These are phyloP conservation scores for Eristalis arbustorum DNA, from an alignment of 2,888 invertebrate species.

Conservation along the genomic window DNA sequence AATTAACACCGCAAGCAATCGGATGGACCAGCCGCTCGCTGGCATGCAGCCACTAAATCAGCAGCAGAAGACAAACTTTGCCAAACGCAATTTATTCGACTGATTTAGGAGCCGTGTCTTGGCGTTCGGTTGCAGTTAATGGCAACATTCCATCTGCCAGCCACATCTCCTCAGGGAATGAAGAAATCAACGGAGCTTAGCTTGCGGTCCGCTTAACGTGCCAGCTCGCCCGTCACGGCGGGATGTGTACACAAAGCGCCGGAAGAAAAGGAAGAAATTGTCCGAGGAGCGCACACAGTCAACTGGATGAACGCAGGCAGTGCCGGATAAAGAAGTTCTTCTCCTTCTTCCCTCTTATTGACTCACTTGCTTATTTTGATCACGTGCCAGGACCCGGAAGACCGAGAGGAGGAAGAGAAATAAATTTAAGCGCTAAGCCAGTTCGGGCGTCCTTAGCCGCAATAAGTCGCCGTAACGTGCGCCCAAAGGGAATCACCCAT, in stretches of 20 bases:
- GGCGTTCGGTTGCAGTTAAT: slow-evolving; percentile 28
- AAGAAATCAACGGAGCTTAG: slow-evolving; percentile 36
- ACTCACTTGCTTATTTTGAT: slow-evolving; percentile 12
- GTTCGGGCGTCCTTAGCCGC: slow-evolving; percentile 34
- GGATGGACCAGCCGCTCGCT: neutral
- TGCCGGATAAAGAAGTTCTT: neutral
- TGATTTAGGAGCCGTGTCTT: slow-evolving; percentile 18
- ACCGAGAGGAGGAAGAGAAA: slow-evolving; percentile 10
- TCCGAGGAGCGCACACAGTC: neutral
- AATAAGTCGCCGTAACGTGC: slow-evolving; percentile 5
- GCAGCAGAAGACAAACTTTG: neutral
- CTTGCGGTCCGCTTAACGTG: neutral
- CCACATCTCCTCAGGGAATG: slow-evolving; percentile 9
- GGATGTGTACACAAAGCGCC: neutral
- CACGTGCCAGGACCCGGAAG: neutral
- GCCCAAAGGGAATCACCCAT: slow-evolving; percentile 19
- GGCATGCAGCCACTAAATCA: neutral
- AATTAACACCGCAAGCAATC: neutral
- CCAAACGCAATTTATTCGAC: neutral
- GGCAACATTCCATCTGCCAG: slow-evolving; percentile 38
- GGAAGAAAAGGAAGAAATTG: neutral
- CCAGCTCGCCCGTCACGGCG: neutral
- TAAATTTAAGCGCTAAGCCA: slow-evolving; percentile 47
- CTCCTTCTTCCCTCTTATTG: neutral
- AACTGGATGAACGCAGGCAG: neutral